Evolutionary conservation across 2,888 invertebrate species (phyloP).

Genomic region (Gymnoscelis rufifasciata): DNA sequence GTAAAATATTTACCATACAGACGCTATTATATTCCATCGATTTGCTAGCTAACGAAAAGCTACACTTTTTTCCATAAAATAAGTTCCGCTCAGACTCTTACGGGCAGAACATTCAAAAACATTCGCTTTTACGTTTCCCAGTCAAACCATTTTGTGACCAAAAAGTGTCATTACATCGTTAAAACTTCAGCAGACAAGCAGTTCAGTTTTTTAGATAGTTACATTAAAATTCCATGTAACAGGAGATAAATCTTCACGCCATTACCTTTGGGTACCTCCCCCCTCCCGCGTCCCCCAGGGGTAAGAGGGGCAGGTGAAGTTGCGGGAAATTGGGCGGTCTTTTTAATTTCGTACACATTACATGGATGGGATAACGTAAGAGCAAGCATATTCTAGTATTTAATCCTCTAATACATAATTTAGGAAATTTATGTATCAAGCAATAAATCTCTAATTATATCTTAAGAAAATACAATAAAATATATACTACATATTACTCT

Average conservation of each 20-base stretch:
- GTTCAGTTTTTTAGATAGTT: slow-evolving; percentile 25
- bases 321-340: slow-evolving; percentile 59
- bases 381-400: neutral
- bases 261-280: slow-evolving; percentile 41
- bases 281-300: slow-evolving; percentile 34
- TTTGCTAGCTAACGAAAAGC: no score
- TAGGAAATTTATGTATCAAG: no score
- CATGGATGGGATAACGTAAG: slow-evolving; percentile 8
- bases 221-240: slow-evolving; percentile 62
- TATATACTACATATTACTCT: no score
- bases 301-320: slow-evolving; percentile 46
- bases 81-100: neutral
- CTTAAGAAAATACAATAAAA: no score
- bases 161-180: slow-evolving; percentile 10
- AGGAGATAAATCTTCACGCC: slow-evolving; percentile 60
- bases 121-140: slow-evolving; percentile 9
- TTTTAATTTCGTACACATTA: slow-evolving; percentile 62
- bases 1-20: no score
- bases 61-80: no score
- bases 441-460: no score
- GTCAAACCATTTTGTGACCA: slow-evolving; percentile 14
- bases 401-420: no score
- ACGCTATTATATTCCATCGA: no score
- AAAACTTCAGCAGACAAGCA: slow-evolving; percentile 13
- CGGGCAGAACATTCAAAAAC: neutral